phyloP scores from a whole-genome alignment of 2,113 vertebrate genomes.

The Crotalus viridis region DNA sequence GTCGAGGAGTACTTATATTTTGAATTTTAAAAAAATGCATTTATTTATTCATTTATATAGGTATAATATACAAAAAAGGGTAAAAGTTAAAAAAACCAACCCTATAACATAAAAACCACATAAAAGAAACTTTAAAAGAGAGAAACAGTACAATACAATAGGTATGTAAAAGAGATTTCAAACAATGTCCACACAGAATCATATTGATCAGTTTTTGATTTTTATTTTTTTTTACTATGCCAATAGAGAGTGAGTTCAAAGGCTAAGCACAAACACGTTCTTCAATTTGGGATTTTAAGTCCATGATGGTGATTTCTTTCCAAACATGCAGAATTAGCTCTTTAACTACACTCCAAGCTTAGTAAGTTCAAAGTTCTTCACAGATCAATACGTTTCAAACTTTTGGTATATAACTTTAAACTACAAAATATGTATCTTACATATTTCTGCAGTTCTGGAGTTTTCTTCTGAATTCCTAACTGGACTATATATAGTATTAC shows the following conservation, averaged over 20 bases:
- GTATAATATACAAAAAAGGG: neutral
- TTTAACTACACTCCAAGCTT: neutral
- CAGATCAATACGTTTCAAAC: neutral
- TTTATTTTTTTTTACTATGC: neutral
- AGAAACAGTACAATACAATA: neutral
- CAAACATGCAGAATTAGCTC: neutral
- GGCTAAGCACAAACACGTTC: neutral
- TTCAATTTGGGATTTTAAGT: neutral
- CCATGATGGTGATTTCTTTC: neutral
- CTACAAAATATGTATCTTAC: neutral
- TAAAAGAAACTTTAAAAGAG: neutral
- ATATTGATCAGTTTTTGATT: neutral
- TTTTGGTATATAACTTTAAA: neutral
- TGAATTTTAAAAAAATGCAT: neutral
- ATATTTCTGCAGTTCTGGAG: neutral
- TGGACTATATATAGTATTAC: neutral
- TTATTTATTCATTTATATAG: neutral
- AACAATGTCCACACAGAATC: neutral
- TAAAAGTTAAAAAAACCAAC: neutral
- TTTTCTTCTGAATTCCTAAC: neutral
- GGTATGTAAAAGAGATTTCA: neutral
- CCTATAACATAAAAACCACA: neutral
- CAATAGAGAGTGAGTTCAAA: neutral
- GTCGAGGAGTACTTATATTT: neutral
- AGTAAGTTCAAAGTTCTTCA: neutral